Evolutionary conservation across 2,113 vertebrate species (phyloP), one percentile per base, ranked within the genome.

Genomic region (Otus sunia): DNA sequence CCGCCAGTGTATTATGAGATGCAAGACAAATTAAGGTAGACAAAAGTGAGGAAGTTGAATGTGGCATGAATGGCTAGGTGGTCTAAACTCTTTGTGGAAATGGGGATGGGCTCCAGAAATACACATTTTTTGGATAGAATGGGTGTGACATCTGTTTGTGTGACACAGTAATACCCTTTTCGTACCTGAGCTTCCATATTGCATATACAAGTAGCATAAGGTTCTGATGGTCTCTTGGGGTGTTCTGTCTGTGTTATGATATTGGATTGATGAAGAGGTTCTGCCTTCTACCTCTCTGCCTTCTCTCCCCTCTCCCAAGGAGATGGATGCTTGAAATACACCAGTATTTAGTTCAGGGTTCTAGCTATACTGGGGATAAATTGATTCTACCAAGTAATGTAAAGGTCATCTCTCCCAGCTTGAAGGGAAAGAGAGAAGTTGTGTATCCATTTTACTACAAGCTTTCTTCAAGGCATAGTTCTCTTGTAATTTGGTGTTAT

Each of bases 361-460:
- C 55, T 73, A 16, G 27, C 39, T 60, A 3, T 66, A 8, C 14
- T 32, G 32, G 43, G 18, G 15, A 32, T 67, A 63, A 74, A 37
- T 32, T 6, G 0, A 7, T 86, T 73, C 18, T 62, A 3, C 43
- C 0, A 1, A 39, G 30, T 67, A 52, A 5, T 19, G 5, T 5
- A 7, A 83, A 50, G 13, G 26, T 30, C 45, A 68, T 83, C 21
- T 79, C 27, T 56, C 25, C 6, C 25, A 16, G 0, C 11, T n/a
- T 32, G 34, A 86, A 60, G 22, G 14, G 32, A 25, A 50, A 25
- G 36, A 73, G 37, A 71, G 43, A 47, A 71, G 6, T 36, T 83
- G 6, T 53, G 4, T 81, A 32, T 66, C 36, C 8, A 5, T 69
- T 86, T 84, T 55, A 58, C 8, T 49, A 34, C 11, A 22, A 39